phyloP scores from a whole-genome alignment of 2,797 vertebrate genomes.

The Xerus rutilus region DNA sequence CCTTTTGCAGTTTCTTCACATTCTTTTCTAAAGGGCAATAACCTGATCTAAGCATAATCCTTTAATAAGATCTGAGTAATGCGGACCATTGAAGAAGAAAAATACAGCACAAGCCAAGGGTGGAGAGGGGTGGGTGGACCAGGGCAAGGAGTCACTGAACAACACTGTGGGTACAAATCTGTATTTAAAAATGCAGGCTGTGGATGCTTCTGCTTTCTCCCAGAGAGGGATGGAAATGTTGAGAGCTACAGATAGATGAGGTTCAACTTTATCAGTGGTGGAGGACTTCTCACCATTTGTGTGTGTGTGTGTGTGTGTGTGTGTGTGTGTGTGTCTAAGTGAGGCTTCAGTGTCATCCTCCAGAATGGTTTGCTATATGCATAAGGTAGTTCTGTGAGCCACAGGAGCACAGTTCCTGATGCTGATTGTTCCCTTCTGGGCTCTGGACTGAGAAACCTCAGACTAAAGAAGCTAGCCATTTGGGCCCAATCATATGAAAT shows the following conservation, averaged over 20 bases:
- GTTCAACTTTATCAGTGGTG: not conserved
- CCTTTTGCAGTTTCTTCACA: not conserved
- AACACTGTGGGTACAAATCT: not conserved
- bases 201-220: not conserved
- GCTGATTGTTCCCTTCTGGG: not conserved
- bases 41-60: conserved; percentile 19
- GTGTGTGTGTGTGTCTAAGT: too few species aligned
- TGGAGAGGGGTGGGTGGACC: conserved; percentile 16
- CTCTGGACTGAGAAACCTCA: not conserved
- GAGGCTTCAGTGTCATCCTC: not conserved
- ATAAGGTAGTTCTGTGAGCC: not conserved
- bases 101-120: not conserved
- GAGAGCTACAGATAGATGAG: not conserved
- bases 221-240: not conserved
- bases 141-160: not conserved
- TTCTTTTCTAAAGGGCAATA: conserved; percentile 25
- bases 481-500: not conserved
- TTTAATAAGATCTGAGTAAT: conserved; percentile 58
- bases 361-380: not conserved
- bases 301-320: not conserved
- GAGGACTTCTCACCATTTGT: not conserved
- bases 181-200: not conserved
- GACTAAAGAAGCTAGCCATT: not conserved
- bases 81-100: conserved; percentile 1
- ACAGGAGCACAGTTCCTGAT: not conserved